Base-by-base conservation (phyloP, 2,113 vertebrate genomes). In the Tringa solitaria region DNA sequence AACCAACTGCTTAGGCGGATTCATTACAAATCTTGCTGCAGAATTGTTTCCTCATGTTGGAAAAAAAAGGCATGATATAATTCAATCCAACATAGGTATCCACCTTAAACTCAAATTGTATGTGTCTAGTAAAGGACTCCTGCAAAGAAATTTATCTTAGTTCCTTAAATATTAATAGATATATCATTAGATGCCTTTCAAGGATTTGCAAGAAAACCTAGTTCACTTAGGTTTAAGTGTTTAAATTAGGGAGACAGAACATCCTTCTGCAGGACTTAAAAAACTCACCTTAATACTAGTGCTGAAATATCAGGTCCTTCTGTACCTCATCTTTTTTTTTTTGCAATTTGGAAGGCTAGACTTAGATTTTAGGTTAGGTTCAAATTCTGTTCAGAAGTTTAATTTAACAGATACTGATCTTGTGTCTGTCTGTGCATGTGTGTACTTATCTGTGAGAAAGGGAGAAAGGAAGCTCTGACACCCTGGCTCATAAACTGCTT, bases 371-470 rank as follows among this genome's bases (percentile, higher is more conserved):
- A 60, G 4, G 19, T 59, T 70, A 64, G 41, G 27, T 53, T 76
- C 11, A 56, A 65, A 45, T 65, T 80, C 53, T 81, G 1, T 61
- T 93, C 24, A 43, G 50, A 80, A 77, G 14, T 45, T 83, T 43
- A 59, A 67, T 67, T 72, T 75, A 83, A 61, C 24, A 61, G 43
- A 69, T 73, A n/a, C 33, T 61, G 39, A 33, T 77, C 17, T 12
- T 85, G 6, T n/a, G 7, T 63, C 4, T 33, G 14, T 54, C 22
- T 84, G 2, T 27, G 14, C 2, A 0, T 15, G 2, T 56, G 5
- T 23, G 9, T 28, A 19, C 30, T 1, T 39, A 20, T 28, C 50
- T 69, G 24, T 53, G 53, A 59, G 53, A 59, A 72, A 48, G 24
- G 41, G 11, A 93, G n/a, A 73, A 90, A 86, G 10, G 19, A 76